Conservation (phyloP, 2,797 vertebrate genomes). For the Paramormyrops hopkinsi region DNA sequence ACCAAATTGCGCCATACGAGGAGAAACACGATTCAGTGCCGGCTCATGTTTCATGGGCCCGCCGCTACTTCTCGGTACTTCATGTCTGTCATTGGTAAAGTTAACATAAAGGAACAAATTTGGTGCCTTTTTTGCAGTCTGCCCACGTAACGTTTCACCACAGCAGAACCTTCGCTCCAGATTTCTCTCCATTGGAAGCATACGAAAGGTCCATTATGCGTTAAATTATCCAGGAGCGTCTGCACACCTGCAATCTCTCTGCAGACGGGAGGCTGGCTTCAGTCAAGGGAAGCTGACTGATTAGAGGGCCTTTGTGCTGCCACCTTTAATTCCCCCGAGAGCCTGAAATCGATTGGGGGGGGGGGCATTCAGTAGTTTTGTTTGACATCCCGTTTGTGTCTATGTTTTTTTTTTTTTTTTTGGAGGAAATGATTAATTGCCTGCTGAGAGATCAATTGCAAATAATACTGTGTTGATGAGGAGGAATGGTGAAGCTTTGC, state of each 20-base stretch:
- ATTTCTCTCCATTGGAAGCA: background rate
- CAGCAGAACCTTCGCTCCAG: background rate
- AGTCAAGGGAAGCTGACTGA: background rate
- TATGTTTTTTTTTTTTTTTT: background rate
- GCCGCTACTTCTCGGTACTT: background rate
- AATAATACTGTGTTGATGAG: constrained; percentile 7
- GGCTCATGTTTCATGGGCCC: background rate
- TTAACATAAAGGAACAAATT: background rate
- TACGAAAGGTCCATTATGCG: background rate
- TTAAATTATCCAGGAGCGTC: background rate
- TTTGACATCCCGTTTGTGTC: background rate
- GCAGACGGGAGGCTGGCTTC: background rate
- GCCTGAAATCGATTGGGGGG: background rate
- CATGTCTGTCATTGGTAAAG: background rate
- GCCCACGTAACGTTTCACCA: background rate
- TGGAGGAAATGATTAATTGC: background rate
- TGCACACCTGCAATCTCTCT: background rate
- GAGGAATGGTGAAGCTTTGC: background rate
- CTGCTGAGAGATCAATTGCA: background rate
- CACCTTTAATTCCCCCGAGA: background rate
- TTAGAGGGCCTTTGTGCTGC: background rate
- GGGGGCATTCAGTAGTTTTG: background rate
- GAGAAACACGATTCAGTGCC: background rate
- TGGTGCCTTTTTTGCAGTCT: background rate
- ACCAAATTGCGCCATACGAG: background rate